Conservation (phyloP, 2,888 invertebrate species). For the Cremastobaeus sp. region DNA sequence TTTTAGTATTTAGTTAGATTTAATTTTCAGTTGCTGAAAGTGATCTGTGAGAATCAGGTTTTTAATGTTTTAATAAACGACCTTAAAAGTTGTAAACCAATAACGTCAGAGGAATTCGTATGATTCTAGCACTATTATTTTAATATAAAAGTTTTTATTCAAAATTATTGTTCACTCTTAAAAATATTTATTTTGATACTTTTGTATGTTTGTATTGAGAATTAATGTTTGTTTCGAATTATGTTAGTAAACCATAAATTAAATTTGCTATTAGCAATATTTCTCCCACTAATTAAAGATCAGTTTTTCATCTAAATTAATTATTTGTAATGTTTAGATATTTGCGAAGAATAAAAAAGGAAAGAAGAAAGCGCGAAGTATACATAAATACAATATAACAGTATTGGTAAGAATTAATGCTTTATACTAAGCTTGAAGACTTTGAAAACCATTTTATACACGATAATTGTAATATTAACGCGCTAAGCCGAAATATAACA, state of each 20-base stretch:
- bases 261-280: no score
- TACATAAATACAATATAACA: constrained; percentile 59
- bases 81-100: background rate
- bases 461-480: constrained; percentile 75
- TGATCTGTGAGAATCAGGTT: background rate
- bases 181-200: no score
- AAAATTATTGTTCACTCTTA: no score
- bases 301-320: no score
- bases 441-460: constrained; percentile 75
- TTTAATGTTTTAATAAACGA: background rate
- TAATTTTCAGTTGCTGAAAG: no score
- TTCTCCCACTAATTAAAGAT: no score
- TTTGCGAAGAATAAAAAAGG: constrained; percentile 54
- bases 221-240: no score
- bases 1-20: constrained; percentile 11
- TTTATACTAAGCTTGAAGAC: constrained; percentile 77
- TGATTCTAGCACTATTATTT: no score
- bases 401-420: constrained; percentile 70
- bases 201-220: no score
- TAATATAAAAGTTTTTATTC: no score
- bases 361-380: constrained; percentile 36
- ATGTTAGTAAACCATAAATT: no score
- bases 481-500: constrained; percentile 72
- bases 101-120: background rate
- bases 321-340: constrained; percentile 37